Conservation (phyloP, 23 tunicate species). For the Diplosoma virens region DNA sequence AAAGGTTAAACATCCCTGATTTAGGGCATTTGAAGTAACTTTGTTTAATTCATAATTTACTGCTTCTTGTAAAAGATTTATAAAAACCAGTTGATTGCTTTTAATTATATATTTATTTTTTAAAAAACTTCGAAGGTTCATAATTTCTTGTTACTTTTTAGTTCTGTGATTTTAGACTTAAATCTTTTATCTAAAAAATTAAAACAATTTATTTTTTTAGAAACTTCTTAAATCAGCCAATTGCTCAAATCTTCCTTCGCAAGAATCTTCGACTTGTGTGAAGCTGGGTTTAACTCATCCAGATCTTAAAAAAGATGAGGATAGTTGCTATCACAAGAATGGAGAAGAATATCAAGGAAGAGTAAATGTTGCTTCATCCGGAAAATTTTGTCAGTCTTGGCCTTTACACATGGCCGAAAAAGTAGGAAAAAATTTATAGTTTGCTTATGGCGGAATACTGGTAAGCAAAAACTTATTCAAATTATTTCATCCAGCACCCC, state of each 20-base stretch:
- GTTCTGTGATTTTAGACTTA: background rate
- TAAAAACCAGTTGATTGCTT: too few relatives aligned
- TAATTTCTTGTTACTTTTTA: too few relatives aligned
- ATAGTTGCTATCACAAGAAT: constrained; percentile 21
- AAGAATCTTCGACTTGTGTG: background rate
- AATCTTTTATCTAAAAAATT: background rate
- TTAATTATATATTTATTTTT: too few relatives aligned
- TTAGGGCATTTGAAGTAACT: too few relatives aligned
- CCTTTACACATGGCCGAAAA: constrained; percentile 41
- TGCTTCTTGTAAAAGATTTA: too few relatives aligned
- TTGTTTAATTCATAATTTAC: too few relatives aligned
- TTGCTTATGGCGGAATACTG: too few relatives aligned
- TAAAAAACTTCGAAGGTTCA: too few relatives aligned
- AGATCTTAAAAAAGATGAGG: background rate
- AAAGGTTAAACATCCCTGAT: too few relatives aligned
- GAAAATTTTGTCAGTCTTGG: constrained; percentile 60
- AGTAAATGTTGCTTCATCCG: constrained; percentile 28
- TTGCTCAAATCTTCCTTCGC: constrained; percentile 15
- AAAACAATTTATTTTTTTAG: background rate
- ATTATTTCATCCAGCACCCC: constrained; percentile 2
- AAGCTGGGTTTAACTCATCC: background rate
- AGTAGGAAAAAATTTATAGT: background rate
- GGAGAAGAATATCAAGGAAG: constrained; percentile 58
- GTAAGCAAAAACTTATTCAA: too few relatives aligned
- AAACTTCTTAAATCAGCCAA: constrained; percentile 16